A percentile compares a stretch with the other conserved stretches of the same genome.
Evolutionary conservation across 2,113 vertebrate species (phyloP).

Genomic region (Ramphastos sulfuratus): DNA sequence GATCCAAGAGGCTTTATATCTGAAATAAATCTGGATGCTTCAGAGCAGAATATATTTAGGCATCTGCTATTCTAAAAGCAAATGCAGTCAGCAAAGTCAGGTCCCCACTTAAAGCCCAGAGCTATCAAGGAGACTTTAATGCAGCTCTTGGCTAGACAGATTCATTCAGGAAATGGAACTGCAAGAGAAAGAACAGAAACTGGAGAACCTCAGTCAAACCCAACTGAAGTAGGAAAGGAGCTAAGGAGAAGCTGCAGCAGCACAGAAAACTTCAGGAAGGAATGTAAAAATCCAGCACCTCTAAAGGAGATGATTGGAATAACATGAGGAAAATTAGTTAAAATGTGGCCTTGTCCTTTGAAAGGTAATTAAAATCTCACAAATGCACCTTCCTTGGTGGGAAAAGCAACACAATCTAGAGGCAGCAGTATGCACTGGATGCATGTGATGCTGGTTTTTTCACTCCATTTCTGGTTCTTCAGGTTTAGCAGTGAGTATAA

Average conservation of each 20-base stretch:
- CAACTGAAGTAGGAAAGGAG: neutral
- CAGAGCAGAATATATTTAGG: neutral
- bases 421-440: neutral
- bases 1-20: neutral
- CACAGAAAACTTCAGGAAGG: neutral
- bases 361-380: neutral
- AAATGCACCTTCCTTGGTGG: neutral
- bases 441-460: neutral
- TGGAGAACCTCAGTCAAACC: neutral
- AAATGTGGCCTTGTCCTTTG: neutral
- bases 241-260: neutral
- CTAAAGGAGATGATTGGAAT: neutral
- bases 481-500: neutral
- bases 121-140: neutral
- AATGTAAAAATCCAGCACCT: neutral
- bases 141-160: neutral
- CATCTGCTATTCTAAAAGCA: neutral
- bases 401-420: neutral
- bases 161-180: neutral
- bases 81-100: neutral
- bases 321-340: neutral
- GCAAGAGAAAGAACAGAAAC: neutral
- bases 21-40: neutral
- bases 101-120: neutral
- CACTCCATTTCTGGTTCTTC: neutral